Evolutionary conservation across 2,888 invertebrate species (phyloP).

Genomic region (Ichneumoninae sp.): DNA sequence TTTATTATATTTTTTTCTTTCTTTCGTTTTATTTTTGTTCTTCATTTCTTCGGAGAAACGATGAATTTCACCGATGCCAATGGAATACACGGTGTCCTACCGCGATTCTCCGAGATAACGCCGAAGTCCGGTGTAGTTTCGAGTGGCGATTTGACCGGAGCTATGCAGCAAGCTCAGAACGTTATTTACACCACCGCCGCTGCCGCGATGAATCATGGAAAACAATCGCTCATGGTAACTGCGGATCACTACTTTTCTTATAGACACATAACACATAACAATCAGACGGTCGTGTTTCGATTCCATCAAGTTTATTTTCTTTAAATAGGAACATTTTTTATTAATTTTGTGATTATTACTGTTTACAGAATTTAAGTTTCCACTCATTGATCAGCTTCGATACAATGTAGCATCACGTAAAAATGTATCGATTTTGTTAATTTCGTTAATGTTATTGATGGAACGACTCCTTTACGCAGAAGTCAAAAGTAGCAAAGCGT

Average conservation of each 20-base stretch:
- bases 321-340: not conserved
- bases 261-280: not conserved
- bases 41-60: slow-evolving; percentile 20
- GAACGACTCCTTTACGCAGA: no score
- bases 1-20: not conserved
- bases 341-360: slow-evolving; percentile 7
- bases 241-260: slow-evolving; percentile 3
- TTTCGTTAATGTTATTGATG: no score
- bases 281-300: not conserved
- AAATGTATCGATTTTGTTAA: no score
- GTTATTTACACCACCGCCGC: slow-evolving; percentile 78
- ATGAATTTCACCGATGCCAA: slow-evolving; percentile 81
- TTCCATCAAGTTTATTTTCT: not conserved
- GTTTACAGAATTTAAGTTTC: no score
- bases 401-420: no score
- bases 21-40: not conserved
- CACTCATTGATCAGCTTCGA: no score
- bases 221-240: slow-evolving; percentile 75
- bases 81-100: slow-evolving; percentile 76
- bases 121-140: slow-evolving; percentile 73
- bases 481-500: no score
- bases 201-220: slow-evolving; percentile 73
- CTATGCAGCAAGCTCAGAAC: slow-evolving; percentile 75
- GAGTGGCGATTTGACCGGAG: slow-evolving; percentile 71
- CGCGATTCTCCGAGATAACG: slow-evolving; percentile 81